phyloP scores from a whole-genome alignment of 2,888 invertebrate species.

The Macrophya annulata region DNA sequence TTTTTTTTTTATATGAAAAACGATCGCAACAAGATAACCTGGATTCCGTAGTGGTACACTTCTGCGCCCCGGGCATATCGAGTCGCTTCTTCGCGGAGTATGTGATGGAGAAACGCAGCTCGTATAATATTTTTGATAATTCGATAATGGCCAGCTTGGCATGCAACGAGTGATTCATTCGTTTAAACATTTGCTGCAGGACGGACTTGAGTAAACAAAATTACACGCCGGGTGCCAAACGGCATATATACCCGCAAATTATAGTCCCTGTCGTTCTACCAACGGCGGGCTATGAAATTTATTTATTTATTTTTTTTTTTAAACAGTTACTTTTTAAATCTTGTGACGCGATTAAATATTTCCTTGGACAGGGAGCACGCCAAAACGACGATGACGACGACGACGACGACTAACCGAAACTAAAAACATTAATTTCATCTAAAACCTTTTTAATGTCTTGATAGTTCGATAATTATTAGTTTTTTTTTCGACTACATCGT shows the following conservation, averaged over 20 bases:
- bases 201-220: constrained; percentile 57
- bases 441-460: neutral
- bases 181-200: constrained; percentile 32
- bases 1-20: constrained; percentile 20
- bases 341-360: constrained; percentile 15
- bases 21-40: constrained; percentile 45
- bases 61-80: constrained; percentile 40
- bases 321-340: constrained; percentile 30
- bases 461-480: neutral
- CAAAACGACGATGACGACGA: neutral
- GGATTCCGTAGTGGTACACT: constrained; percentile 37
- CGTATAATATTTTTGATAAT: constrained; percentile 53
- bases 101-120: constrained; percentile 43
- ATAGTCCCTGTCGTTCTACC: constrained; percentile 49
- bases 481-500: neutral
- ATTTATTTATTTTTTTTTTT: neutral
- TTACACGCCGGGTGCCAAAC: constrained; percentile 63
- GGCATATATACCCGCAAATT: constrained; percentile 59
- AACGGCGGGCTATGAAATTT: constrained; percentile 46
- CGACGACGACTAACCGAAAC: neutral
- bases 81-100: constrained; percentile 15
- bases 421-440: neutral
- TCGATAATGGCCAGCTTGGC: constrained; percentile 51
- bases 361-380: neutral
- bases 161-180: constrained; percentile 50